Percentiles rank a stretch among this genome's conserved stretches.
phyloP scores from a whole-genome alignment of 2,113 vertebrate genomes.

The Halcyon malimbica region DNA sequence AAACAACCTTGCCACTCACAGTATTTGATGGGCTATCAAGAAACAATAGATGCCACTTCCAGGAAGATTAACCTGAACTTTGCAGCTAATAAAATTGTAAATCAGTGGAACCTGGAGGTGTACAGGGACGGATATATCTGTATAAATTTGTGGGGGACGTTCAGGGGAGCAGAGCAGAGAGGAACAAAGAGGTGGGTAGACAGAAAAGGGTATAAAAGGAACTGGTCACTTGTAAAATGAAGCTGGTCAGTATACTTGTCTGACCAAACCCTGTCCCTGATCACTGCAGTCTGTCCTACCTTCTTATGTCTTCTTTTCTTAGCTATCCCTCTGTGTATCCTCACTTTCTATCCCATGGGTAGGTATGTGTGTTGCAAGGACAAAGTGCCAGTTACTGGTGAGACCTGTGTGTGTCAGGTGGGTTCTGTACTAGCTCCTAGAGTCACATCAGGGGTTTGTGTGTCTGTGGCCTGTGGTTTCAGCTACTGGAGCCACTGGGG shows the following conservation, averaged over 20 bases:
- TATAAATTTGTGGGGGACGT: accelerated
- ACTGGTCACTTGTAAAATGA: background rate
- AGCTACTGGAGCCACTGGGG: background rate
- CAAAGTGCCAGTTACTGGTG: background rate
- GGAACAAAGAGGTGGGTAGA: background rate
- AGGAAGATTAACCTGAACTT: background rate
- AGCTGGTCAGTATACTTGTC: background rate
- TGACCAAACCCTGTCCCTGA: background rate
- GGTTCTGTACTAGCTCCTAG: background rate
- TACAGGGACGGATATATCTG: background rate
- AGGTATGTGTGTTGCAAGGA: background rate
- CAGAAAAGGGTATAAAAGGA: background rate
- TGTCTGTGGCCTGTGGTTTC: background rate
- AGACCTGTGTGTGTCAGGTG: background rate
- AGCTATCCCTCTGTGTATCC: background rate
- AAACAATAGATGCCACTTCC: background rate
- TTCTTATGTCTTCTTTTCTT: background rate
- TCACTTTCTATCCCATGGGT: accelerated
- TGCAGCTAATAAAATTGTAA: background rate
- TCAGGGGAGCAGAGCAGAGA: background rate
- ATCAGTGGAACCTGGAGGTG: background rate
- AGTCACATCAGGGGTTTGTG: background rate
- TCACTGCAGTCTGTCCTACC: background rate
- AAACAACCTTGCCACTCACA: background rate
- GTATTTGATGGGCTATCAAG: background rate